phyloP scores from a whole-genome alignment of 2,797 vertebrate genomes.

The Microctenopoma lineatum region DNA sequence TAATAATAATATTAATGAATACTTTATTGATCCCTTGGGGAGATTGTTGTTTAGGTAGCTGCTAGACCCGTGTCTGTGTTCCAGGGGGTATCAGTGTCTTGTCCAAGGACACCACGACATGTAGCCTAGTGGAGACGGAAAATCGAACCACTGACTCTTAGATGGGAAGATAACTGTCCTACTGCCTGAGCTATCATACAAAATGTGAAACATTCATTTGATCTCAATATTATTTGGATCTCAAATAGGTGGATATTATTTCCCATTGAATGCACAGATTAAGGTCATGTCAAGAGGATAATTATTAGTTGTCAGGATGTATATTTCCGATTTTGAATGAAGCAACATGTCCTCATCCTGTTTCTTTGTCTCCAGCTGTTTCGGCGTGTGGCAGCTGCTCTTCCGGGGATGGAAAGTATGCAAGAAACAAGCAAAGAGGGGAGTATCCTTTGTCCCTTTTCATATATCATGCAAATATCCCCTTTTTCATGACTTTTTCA shows the following conservation, averaged over 20 bases:
- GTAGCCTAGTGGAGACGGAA: too few relatives aligned
- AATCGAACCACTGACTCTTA: too few relatives aligned
- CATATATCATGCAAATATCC: conserved; percentile 13
- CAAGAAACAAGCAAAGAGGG: conserved; percentile 95
- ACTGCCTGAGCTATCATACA: background rate
- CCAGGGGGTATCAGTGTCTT: too few relatives aligned
- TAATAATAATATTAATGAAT: too few relatives aligned
- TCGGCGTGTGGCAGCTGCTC: conserved; percentile 91
- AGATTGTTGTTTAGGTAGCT: too few relatives aligned
- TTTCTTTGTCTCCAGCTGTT: conserved; percentile 84
- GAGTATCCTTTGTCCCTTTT: conserved; percentile 88
- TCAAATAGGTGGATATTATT: background rate
- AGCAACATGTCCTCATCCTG: conserved; percentile 2
- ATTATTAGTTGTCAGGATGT: background rate
- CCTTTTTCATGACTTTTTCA: conserved; percentile 1
- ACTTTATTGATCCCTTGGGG: too few relatives aligned
- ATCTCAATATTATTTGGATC: background rate
- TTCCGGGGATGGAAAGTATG: conserved; percentile 94
- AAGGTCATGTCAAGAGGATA: background rate
- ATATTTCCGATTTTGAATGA: background rate
- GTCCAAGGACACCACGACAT: too few relatives aligned
- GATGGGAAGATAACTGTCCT: too few relatives aligned
- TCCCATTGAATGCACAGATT: background rate
- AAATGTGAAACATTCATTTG: background rate
- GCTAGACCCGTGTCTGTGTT: too few relatives aligned